Conservation (phyloP, 2,113 vertebrate genomes). For the Chloroceryle aenea region DNA sequence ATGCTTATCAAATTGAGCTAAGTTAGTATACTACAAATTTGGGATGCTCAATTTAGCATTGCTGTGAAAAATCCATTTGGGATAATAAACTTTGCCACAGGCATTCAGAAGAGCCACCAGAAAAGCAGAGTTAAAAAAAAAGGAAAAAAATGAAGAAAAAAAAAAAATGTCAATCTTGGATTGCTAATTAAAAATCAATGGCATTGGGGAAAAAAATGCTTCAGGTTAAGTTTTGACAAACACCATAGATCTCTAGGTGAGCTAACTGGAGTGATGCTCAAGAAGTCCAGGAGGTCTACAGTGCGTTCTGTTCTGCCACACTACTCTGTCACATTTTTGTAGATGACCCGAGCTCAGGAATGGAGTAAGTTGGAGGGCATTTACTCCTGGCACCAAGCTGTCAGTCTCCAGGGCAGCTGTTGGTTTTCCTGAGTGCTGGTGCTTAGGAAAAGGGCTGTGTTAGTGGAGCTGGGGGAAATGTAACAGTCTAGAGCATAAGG, state of each 20-base stretch:
- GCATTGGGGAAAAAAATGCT: background rate
- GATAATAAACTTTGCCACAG: conserved; percentile 42
- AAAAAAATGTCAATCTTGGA: background rate
- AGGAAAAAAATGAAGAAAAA: too few species aligned
- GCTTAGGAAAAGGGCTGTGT: background rate
- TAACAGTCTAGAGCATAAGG: background rate
- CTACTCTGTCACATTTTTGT: background rate
- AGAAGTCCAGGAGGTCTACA: background rate
- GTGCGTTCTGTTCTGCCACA: background rate
- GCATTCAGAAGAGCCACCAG: conserved; percentile 11
- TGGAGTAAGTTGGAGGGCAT: background rate
- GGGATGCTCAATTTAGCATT: conserved; percentile 54
- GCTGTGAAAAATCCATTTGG: conserved; percentile 66
- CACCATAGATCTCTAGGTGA: background rate
- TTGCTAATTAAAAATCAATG: conserved; percentile 50
- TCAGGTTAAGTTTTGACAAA: background rate
- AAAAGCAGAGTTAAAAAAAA: background rate
- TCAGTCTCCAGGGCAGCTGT: background rate
- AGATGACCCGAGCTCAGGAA: background rate
- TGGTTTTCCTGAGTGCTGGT: background rate
- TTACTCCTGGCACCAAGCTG: background rate
- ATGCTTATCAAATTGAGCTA: conserved; percentile 39
- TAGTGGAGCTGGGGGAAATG: background rate
- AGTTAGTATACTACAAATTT: conserved; percentile 48
- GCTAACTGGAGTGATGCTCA: background rate